Conservation (phyloP, 1,140 invertebrate species). For the Sarcophaga peregrina region DNA sequence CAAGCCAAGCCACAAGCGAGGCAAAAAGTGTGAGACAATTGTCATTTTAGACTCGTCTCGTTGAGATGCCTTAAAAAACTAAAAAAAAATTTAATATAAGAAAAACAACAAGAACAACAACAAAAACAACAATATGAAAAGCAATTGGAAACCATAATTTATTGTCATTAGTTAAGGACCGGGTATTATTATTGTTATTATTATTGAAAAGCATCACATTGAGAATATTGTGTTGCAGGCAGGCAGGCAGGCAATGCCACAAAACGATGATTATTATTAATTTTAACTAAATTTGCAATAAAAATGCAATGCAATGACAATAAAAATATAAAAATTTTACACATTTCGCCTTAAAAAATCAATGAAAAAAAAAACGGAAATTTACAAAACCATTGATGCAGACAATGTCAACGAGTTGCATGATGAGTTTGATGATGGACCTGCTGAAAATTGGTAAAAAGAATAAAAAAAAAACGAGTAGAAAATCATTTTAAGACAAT, state of each 20-base stretch:
- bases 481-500: not conserved
- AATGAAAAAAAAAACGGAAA: not conserved
- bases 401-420: not conserved
- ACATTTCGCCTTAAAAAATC: not conserved
- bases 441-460: not conserved
- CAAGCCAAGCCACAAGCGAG: not conserved
- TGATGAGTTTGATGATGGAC: constrained; percentile 12
- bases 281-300: constrained; percentile 41
- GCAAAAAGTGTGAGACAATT: constrained; percentile 30
- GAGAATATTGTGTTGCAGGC: not conserved
- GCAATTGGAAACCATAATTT: constrained; percentile 31
- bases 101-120: not conserved
- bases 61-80: not conserved
- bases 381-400: not conserved
- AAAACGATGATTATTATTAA: constrained; percentile 35
- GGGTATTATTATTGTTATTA: not conserved
- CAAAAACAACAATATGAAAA: constrained; percentile 11
- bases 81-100: constrained; percentile 16
- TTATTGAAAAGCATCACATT: not conserved
- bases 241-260: not conserved
- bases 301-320: constrained; percentile 32
- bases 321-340: constrained; percentile 23
- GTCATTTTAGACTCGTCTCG: constrained; percentile 32
- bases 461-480: not conserved
- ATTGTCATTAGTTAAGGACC: constrained; percentile 36